Evolutionary conservation across 1,140 invertebrate species (phyloP).

Genomic region (Carcinoscorpius rotundicauda): DNA sequence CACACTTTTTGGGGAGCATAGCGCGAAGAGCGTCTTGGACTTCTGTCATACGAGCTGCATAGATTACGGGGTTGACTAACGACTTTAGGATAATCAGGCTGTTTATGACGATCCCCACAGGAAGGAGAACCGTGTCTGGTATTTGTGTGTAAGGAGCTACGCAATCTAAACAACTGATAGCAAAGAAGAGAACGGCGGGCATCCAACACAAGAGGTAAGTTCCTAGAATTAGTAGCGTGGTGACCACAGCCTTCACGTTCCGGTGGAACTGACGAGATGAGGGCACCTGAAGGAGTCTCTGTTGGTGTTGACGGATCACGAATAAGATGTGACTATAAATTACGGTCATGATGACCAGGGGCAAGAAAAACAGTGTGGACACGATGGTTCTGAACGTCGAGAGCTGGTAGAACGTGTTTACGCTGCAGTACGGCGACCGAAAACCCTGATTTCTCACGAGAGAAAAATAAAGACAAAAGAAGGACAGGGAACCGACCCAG

Average conservation of each 20-base stretch:
- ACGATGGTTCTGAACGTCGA: slow-evolving; percentile 36
- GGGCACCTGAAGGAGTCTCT: slow-evolving; percentile 26
- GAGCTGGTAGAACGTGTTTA: slow-evolving; percentile 15
- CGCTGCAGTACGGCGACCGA: slow-evolving; percentile 21
- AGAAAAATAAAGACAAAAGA: slow-evolving; percentile 41
- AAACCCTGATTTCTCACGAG: slow-evolving; percentile 38
- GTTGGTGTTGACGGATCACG: slow-evolving; percentile 42
- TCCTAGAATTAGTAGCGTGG: slow-evolving; percentile 51
- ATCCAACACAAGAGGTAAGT: slow-evolving; percentile 50
- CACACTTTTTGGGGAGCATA: slow-evolving; percentile 15
- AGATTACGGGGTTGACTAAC: slow-evolving; percentile 52
- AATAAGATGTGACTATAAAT: slow-evolving; percentile 47
- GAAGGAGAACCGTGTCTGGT: slow-evolving; percentile 8
- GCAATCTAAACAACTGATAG: slow-evolving; percentile 41
- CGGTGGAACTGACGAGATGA: slow-evolving; percentile 20
- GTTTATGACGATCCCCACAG: slow-evolving; percentile 21
- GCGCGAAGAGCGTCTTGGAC: slow-evolving; percentile 31
- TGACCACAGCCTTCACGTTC: slow-evolving; percentile 48
- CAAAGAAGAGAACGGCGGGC: slow-evolving; percentile 42
- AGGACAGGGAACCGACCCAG: slow-evolving; percentile 42
- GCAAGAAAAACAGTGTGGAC: slow-evolving; percentile 32
- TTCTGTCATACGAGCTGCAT: slow-evolving; percentile 50
- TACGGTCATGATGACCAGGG: slow-evolving; percentile 43
- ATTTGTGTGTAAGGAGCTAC: slow-evolving; percentile 16
- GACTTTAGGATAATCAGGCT: slow-evolving; percentile 48